phyloP scores from a whole-genome alignment of 2,113 vertebrate species.

The Cairina moschata region DNA sequence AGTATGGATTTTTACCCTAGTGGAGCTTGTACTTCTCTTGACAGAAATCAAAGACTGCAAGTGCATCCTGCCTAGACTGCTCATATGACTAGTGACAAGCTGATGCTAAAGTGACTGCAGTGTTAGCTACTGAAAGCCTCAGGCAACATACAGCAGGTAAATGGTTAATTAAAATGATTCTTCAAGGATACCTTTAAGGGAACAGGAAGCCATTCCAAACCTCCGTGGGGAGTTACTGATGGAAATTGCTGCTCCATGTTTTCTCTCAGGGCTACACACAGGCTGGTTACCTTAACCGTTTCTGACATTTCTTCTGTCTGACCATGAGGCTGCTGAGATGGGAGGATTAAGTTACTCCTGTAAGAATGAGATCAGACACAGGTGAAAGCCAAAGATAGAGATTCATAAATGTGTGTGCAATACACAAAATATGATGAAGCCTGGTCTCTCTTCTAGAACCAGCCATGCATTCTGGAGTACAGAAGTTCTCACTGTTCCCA shows the following conservation, averaged over 20 bases:
- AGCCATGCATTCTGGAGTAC: background rate
- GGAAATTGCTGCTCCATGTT: constrained; percentile 20
- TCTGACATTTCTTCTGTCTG: constrained; percentile 60
- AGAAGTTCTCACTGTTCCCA: background rate
- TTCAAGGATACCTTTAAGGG: constrained; percentile 49
- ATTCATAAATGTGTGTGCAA: background rate
- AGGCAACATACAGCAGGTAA: constrained; percentile 57
- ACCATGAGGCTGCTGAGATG: constrained; percentile 56
- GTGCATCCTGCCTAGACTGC: background rate
- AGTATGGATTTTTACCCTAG: background rate
- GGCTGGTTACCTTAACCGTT: constrained; percentile 44
- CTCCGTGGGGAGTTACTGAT: constrained; percentile 27
- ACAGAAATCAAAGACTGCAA: constrained; percentile 36
- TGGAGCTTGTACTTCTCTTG: background rate
- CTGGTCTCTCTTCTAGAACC: background rate
- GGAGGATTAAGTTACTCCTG: constrained; percentile 45
- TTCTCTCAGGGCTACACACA: background rate
- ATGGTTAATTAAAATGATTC: constrained; percentile 62
- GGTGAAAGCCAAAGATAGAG: constrained; percentile 52
- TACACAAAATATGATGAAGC: background rate
- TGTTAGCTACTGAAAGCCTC: constrained; percentile 39
- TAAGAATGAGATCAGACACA: constrained; percentile 52
- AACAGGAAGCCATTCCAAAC: constrained; percentile 29
- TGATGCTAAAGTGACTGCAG: constrained; percentile 32
- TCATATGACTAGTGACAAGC: constrained; percentile 3